Evolutionary conservation across 2,113 vertebrate species (phyloP), one percentile per base, ranked within the genome.

Genomic region (Clarias gariepinus): DNA sequence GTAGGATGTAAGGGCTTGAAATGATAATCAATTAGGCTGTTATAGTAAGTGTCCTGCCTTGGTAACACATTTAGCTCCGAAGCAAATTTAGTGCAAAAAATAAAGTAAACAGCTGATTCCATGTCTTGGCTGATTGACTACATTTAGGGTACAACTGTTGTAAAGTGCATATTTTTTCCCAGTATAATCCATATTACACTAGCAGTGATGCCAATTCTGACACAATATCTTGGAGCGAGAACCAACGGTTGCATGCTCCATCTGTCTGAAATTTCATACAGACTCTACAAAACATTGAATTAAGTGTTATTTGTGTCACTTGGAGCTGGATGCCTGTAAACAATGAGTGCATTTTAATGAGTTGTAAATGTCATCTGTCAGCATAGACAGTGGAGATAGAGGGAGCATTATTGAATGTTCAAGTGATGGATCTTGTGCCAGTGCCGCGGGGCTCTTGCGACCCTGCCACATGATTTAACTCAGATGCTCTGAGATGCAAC

Each of bases 391-490:
- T 57, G 91, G 84, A 88, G 86, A 87, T 88, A 66, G 86, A 58
- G 57, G 76, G 76, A 23, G 73, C 68, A 83, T 94, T 93, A 94
- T 94, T 94, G 93, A 92, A 92, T 92, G 92, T 93, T 91, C 90
- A 87, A 92, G 92, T 91, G 92, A 94, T 93, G 91, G 92, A 92
- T 93, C 91, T 91, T 90, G 92, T 88, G 81, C 85, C 88, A 89
- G 85, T 87, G 90, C 92, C 90, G 85, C 85, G 30, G 92, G 92
- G 92, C 92, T 88, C 64, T 85, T 82, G 91, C 88, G 93, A 94
- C 93, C 94, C 89, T 89, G 85, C 89, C 87, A 80, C 85, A 92
- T 92, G 93, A 94, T 94, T 81, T 94, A 93, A 93, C 93, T 94
- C 92, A 93, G 92, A 93, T 90, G 91, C 92, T 94, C 91, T 80